Evolutionary conservation across 2,888 invertebrate species (phyloP), one percentile per base, ranked within the genome.

Genomic region (Ormyrus thymus): DNA sequence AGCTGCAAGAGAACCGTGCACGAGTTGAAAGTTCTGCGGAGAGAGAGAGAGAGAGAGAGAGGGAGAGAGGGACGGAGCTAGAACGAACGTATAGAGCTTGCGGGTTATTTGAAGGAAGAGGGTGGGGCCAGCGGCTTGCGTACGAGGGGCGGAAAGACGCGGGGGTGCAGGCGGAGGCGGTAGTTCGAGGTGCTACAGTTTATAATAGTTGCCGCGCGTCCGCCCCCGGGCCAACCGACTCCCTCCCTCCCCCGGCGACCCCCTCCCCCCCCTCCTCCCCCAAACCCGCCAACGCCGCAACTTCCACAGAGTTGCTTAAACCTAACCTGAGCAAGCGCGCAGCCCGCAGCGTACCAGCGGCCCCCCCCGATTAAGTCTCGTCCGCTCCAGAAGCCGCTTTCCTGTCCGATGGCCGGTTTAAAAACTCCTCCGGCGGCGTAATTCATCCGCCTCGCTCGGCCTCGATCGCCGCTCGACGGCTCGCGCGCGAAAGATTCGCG

Each of bases 101-200:
- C 73, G 76, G 79, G 75, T 80, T 78, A 78, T 73, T 84, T 82
- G 84, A 81, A 82, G 82, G 82, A 84, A 81, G 84, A 82, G 82
- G 83, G 84, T 77, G 81, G 81, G 82, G 80, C 45, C 9, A 5
- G 29, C 61, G 53, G 11, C 8, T 29, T n/a, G 51, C 61, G 15
- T 46, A 13, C 10, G 53, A 53, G 72, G 9, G 53, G 10, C 29
- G 82, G 81, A 81, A 83, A 81, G 81, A 82, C 68, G 82, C 82
- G 85, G 86, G 86, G 85, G 84, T 84, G 29, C 29, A 29, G 84
- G 86, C 84, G 81, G 84, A 87, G 88, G 89, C 87, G 88, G 89
- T 89, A 89, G 88, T 89, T 89, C 89, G 89, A 89, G 89, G 89
- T 89, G 89, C 89, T 89, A 89, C 88, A 89, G 89, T 90, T 90